phyloP scores from a whole-genome alignment of 1,140 invertebrate species.

The Adoxophyes honmai region DNA sequence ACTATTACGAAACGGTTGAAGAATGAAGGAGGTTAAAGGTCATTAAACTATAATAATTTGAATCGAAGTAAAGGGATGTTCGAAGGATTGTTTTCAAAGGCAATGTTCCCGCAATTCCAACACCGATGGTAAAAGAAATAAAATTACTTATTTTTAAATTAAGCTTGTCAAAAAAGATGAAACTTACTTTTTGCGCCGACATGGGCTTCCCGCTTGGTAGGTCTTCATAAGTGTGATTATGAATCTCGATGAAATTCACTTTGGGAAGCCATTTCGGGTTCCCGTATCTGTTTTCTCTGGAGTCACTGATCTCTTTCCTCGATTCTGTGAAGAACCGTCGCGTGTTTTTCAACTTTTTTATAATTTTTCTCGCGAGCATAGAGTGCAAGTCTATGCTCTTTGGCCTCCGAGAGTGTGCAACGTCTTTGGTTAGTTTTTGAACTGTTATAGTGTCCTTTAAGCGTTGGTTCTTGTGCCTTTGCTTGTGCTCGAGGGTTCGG shows the following conservation, averaged over 20 bases:
- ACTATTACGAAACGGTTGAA: constrained; percentile 3
- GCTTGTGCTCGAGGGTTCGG: constrained; percentile 34
- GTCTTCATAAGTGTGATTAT: constrained; percentile 51
- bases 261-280: constrained; percentile 64
- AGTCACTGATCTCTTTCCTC: constrained; percentile 46
- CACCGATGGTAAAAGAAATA: too few relatives aligned
- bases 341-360: constrained; percentile 56
- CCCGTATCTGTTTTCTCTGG: constrained; percentile 53
- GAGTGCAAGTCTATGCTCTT: constrained; percentile 43
- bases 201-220: constrained; percentile 33
- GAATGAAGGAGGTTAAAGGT: too few relatives aligned
- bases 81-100: too few relatives aligned
- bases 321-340: constrained; percentile 57
- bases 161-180: not conserved
- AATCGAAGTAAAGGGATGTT: too few relatives aligned
- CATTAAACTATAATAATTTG: too few relatives aligned
- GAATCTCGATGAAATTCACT: constrained; percentile 63
- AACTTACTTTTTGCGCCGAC: constrained; percentile 56
- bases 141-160: too few relatives aligned
- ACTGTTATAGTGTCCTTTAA: constrained; percentile 21
- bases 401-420: not conserved
- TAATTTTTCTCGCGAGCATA: constrained; percentile 53
- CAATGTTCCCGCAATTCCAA: too few relatives aligned
- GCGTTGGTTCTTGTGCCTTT: constrained; percentile 19
- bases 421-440: constrained; percentile 12